These are phyloP conservation scores for Alloscopus bannaensis DNA, from an alignment of 2,888 invertebrate species.

Conservation along the genomic window DNA sequence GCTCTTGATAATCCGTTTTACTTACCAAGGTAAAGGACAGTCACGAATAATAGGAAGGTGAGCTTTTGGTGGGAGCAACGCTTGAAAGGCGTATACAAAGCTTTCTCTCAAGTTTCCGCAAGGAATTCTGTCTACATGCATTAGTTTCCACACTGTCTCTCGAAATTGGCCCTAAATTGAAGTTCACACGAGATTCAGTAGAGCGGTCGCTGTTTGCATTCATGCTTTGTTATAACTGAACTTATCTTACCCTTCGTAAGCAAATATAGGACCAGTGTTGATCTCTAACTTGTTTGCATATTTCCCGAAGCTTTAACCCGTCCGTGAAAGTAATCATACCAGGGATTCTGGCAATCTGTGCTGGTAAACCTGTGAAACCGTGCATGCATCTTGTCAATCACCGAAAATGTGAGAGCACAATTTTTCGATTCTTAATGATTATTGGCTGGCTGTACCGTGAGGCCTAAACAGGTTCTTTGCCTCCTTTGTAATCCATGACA, in stretches of 20 bases:
- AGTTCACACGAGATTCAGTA: constrained; percentile 8
- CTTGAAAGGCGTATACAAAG: constrained; percentile 68
- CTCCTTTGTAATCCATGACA: constrained; percentile 36
- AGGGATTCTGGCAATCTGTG: constrained; percentile 63
- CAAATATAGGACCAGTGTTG: constrained; percentile 67
- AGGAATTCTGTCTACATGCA: constrained; percentile 69
- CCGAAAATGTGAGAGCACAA: neutral
- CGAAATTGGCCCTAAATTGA: constrained; percentile 58
- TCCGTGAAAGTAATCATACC: constrained; percentile 56
- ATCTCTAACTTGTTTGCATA: constrained; percentile 63
- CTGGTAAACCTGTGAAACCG: constrained; percentile 44
- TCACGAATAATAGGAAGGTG: constrained; percentile 47
- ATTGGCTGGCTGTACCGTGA: constrained; percentile 28
- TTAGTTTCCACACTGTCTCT: constrained; percentile 61
- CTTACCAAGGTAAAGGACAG: constrained; percentile 46
- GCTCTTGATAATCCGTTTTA: no score
- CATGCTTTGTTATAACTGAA: neutral
- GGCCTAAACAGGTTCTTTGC: constrained; percentile 62
- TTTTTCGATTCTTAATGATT: neutral
- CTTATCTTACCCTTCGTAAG: constrained; percentile 35
- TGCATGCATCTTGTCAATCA: neutral
- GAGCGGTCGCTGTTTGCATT: no score
- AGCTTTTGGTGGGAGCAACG: constrained; percentile 63
- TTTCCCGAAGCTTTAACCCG: constrained; percentile 67
- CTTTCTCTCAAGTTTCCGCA: constrained; percentile 68